Base-by-base conservation (phyloP, 2,797 vertebrate genomes). In the Halcyon chelicuti region DNA sequence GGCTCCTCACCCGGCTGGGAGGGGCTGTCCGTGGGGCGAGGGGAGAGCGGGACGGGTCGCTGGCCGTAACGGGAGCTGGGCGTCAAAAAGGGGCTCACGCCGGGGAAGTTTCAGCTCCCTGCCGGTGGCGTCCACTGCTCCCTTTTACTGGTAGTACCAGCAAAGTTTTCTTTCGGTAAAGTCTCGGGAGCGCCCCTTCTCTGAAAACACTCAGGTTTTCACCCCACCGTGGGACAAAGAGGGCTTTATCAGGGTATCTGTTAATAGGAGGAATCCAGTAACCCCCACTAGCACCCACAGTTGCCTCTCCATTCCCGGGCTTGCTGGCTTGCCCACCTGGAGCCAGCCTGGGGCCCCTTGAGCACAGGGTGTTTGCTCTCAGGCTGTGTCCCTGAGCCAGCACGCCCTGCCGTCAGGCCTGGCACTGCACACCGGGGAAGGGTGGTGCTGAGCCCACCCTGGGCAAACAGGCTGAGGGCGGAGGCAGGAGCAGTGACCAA, bases 291-390 rank as follows among this genome's bases (percentile, higher is more conserved):
- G 5, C 68, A 23, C 17, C 65, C 44, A 14, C 35, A 5, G 19
- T 10, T 3, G 1, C 8, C 33, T 25, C 35, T 9, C 26, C 39
- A 0, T 35, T 22, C 5, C 23, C 14, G 7, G 54, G 35, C 35
- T 28, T 16, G 70, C 62, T 19, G 42, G 31, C 10, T 23, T 9
- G 29, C 29, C 22, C 26, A 4, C 13, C 58, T 17, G 51, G 25
- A 33, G 29, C 42, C 35, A 13, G 49, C 11, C 0, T 9, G 29
- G 22, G 54, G 8, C 20, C 14, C 29, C 4, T 0, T 0, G 7
- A 22, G 29, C 4, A 5, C 39, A 3, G 23, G 10, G 22, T 10
- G n/a, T 52, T 46, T 20, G 17, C 5, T 2, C 10, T 20, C 19
- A 4, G 14, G 26, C 3, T 5, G 0, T 7, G 9, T 21, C 40